These are phyloP conservation scores for Sciurus carolinensis DNA, from an alignment of 2,797 vertebrate genomes.

Conservation along the genomic window DNA sequence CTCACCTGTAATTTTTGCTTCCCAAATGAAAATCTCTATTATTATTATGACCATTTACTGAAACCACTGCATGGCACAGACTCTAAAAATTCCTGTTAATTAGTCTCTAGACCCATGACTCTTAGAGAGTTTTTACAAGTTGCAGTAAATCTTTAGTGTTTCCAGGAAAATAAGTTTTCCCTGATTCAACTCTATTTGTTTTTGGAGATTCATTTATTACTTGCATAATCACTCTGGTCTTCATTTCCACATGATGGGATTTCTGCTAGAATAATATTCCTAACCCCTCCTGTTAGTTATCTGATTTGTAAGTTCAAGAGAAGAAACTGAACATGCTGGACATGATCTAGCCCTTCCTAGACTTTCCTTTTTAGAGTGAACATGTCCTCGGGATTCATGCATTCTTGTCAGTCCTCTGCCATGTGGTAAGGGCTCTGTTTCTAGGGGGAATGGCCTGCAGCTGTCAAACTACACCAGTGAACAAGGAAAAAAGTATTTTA, in stretches of 20 bases:
- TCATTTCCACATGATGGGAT: background rate
- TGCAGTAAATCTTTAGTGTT: constrained; percentile 14
- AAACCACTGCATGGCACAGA: background rate
- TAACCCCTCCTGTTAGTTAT: background rate
- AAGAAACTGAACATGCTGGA: background rate
- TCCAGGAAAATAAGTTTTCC: background rate
- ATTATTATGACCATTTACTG: background rate
- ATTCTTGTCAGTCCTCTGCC: constrained; percentile 16
- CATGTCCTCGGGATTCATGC: background rate
- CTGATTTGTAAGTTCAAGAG: constrained; percentile 16
- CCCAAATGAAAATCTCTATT: constrained; percentile 27
- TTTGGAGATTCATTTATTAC: constrained; percentile 47
- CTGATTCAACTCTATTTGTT: constrained; percentile 7
- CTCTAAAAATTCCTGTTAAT: constrained; percentile 48
- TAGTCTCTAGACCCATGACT: background rate
- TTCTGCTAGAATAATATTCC: background rate
- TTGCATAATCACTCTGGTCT: background rate
- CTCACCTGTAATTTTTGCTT: constrained; percentile 51
- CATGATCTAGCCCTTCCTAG: background rate
- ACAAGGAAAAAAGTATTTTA: constrained; percentile 65
- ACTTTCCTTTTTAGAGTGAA: constrained; percentile 33
- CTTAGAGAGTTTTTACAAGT: background rate
- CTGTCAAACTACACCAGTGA: background rate
- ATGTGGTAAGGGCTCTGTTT: background rate
- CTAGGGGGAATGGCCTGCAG: background rate